Evolutionary conservation across 2,113 vertebrate genomes (phyloP).

Genomic region (Procavia capensis): DNA sequence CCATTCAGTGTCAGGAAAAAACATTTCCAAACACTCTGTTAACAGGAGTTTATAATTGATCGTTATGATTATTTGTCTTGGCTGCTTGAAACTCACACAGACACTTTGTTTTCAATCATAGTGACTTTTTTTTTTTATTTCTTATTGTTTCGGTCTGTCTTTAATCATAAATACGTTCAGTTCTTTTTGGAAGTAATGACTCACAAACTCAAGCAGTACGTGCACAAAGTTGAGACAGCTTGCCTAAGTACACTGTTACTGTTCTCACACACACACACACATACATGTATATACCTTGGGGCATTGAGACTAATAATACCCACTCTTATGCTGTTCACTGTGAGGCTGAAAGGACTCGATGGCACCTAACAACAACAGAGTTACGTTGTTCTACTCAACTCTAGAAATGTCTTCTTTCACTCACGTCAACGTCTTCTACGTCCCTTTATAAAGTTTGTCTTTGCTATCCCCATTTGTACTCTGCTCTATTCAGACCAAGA

Average conservation of each 20-base stretch:
- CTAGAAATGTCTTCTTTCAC: too few species aligned
- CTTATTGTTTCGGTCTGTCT: not conserved
- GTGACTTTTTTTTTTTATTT: not conserved
- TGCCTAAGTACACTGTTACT: not conserved
- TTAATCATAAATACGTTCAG: not conserved
- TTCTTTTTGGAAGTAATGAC: not conserved
- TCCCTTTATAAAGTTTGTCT: not conserved
- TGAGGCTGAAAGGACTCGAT: too few species aligned
- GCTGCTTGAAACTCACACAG: not conserved
- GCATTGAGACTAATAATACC: not conserved
- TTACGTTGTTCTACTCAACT: too few species aligned
- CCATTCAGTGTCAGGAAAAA: not conserved
- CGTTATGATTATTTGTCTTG: conserved; percentile 8
- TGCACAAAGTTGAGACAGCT: not conserved
- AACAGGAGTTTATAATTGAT: not conserved
- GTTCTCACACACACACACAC: not conserved
- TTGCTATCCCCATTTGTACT: not conserved
- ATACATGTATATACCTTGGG: not conserved
- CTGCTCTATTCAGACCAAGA: not conserved
- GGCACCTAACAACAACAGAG: too few species aligned
- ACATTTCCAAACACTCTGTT: not conserved
- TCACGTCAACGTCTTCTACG: too few species aligned
- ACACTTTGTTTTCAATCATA: not conserved
- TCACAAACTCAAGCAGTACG: not conserved
- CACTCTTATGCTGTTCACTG: not conserved